Evolutionary conservation across 2,113 vertebrate genomes (phyloP).

Genomic region (Antechinus stuartii): DNA sequence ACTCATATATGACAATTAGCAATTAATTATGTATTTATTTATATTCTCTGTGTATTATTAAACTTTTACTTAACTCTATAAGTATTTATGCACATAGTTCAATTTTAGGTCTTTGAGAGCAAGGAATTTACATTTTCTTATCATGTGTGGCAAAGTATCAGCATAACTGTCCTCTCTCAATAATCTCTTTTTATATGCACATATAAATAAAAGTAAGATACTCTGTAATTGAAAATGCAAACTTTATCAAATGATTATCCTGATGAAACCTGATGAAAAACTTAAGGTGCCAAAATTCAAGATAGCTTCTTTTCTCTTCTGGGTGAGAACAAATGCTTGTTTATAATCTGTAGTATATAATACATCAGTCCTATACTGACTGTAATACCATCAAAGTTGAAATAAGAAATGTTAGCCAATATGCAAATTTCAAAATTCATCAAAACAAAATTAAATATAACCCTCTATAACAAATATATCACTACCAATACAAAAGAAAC

Average conservation of each 20-base stretch:
- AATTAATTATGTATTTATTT: not conserved
- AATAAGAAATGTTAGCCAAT: constrained; percentile 5
- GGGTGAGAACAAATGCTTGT: not conserved
- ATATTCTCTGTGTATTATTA: not conserved
- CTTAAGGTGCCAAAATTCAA: too few species aligned
- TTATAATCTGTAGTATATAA: not conserved
- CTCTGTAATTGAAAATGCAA: not conserved
- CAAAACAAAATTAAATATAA: not conserved
- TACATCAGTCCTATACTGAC: not conserved
- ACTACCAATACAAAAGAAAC: not conserved
- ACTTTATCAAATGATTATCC: not conserved
- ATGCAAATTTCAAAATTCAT: not conserved
- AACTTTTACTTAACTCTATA: not conserved
- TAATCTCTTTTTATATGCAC: not conserved
- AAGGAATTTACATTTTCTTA: not conserved
- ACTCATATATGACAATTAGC: not conserved
- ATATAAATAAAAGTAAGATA: not conserved
- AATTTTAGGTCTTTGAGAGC: not conserved
- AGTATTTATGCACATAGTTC: not conserved
- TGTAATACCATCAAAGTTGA: not conserved
- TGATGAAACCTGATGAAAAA: not conserved
- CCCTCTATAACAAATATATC: not conserved
- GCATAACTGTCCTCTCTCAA: not conserved
- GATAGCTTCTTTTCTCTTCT: not conserved
- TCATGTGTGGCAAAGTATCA: not conserved